These are phyloP conservation scores for Ormyrus thymus DNA, from an alignment of 2,888 invertebrate species.

Conservation along the genomic window DNA sequence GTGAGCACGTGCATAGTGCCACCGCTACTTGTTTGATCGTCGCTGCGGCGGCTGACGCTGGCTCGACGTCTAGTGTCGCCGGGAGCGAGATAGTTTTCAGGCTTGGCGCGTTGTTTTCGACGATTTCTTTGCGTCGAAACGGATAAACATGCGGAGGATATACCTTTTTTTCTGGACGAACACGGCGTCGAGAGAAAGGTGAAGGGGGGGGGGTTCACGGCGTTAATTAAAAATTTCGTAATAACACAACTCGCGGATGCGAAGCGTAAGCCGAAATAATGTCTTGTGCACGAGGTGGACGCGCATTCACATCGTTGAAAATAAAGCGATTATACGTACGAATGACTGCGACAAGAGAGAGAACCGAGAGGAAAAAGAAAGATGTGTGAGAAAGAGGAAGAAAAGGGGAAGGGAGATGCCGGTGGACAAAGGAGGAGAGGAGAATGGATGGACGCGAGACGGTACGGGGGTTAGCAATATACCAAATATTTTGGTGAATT, in stretches of 20 bases:
- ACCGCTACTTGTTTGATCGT: background rate
- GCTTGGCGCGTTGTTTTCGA: no score
- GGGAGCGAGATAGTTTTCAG: no score
- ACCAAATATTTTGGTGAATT: no score
- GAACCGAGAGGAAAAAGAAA: constrained; percentile 31
- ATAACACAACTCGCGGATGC: background rate
- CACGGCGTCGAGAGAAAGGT: no score
- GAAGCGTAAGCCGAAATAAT: background rate
- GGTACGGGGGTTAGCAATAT: constrained; percentile 1
- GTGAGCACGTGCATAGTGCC: no score
- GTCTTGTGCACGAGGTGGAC: background rate
- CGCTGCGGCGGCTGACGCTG: background rate
- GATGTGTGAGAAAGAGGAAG: constrained; percentile 34
- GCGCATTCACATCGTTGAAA: background rate
- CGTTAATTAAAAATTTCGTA: background rate
- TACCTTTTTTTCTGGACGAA: no score
- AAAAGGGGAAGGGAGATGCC: background rate
- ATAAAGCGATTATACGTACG: constrained; percentile 15
- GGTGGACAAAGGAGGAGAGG: constrained; percentile 24
- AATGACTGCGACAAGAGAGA: background rate
- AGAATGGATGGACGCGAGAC: constrained; percentile 6
- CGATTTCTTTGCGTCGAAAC: no score
- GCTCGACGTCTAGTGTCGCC: no score
- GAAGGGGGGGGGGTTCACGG: background rate
- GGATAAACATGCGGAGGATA: no score